These are phyloP conservation scores for Noctua janthina DNA, from an alignment of 2,888 invertebrate genomes.

Conservation along the genomic window DNA sequence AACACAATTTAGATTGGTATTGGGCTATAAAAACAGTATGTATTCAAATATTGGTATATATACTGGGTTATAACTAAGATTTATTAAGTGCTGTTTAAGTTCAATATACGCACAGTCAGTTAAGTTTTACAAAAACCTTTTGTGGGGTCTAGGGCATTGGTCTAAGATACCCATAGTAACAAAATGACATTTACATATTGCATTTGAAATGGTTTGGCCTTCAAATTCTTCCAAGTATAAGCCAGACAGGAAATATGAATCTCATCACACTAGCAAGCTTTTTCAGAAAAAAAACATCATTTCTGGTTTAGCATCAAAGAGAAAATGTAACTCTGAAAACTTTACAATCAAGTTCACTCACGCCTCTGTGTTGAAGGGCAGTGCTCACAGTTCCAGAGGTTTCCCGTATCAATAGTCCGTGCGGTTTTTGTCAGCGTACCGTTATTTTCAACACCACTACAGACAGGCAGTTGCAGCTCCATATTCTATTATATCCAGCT, in stretches of 20 bases:
- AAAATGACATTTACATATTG: neutral
- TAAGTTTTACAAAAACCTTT: neutral
- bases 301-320: too few relatives aligned
- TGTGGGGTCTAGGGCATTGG: too few relatives aligned
- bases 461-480: neutral
- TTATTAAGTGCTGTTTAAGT: neutral
- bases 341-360: too few relatives aligned
- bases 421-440: neutral
- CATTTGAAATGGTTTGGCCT: neutral
- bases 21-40: neutral
- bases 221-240: neutral
- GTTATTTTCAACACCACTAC: neutral
- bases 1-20: neutral
- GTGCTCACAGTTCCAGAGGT: neutral
- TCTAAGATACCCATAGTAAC: neutral
- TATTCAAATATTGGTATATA: neutral
- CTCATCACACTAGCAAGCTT: neutral
- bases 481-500: neutral
- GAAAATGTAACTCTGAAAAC: neutral
- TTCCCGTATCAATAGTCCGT: neutral
- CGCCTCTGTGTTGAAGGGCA: neutral
- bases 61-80: slow-evolving; percentile 3
- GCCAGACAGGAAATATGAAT: neutral
- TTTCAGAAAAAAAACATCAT: neutral
- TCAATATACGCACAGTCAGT: slow-evolving; percentile 23